Evolutionary conservation across 2,113 vertebrate species (phyloP), one percentile per base, ranked within the genome.

Genomic region (Notothenia rossii): DNA sequence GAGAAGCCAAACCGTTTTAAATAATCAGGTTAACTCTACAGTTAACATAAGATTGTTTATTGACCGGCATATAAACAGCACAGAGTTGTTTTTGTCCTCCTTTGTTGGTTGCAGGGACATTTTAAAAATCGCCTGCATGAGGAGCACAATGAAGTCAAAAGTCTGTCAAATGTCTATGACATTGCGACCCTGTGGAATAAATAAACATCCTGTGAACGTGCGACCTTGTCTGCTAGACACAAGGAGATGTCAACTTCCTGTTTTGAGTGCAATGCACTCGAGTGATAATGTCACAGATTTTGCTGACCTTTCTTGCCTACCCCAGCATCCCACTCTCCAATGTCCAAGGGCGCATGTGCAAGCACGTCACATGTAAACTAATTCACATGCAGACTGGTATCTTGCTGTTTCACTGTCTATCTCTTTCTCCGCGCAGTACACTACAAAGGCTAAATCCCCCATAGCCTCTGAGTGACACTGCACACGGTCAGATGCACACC

Each of bases 251-350:
- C 10, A n/a, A 60, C 77, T 51, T 71, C 54, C 77, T 78, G 25
- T 67, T 78, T 56, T 17, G 45, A 40, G 69, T n/a, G 70, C 69
- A 43, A 55, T 50, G 62, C 56, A 55, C 71, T 33, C 2, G 1
- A 67, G 62, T 59, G 64, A 87, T 72, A 72, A 86, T 59, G 75
- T 86, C 80, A 77, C 40, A 68, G n/a, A 72, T 63, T 77, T 46
- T 15, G 29, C 51, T 76, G 46, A 79, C 77, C 65, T 88, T 79
- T 79, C 36, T n/a, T 29, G 20, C 29, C 60, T 7, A 3, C n/a
- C 36, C 1, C 14, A 22, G 77, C 73, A 75, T 51, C 74, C 51
- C 18, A 36, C 55, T 20, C 58, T 20, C 58, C 51, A 17, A 58
- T 50, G 17, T 7, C 43, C 11, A 54, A 79, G 10, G 56, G 13